Evolutionary conservation across 2,888 invertebrate genomes (phyloP), one percentile per base, ranked within the genome.

Genomic region (Drosophila mimica): DNA sequence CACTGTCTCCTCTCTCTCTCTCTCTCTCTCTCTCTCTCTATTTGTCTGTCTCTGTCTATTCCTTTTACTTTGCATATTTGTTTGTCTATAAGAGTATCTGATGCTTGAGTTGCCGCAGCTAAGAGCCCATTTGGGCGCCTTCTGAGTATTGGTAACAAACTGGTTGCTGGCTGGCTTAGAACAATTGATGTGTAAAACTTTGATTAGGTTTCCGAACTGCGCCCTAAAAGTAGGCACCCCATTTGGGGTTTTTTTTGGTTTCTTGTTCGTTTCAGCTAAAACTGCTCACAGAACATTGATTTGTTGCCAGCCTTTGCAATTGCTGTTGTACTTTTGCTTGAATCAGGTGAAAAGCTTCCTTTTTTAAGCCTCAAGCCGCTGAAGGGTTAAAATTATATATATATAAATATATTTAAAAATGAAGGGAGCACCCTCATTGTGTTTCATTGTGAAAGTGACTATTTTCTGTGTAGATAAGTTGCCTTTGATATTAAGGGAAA

Each of bases 131-230:
- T 68, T 57, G 49, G 46, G 25, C 15, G 46, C 25, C 15, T 2
- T 46, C 4, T 15, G 46, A 53, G 51, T 38, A 54, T 59, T 56
- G 58, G 48, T 46, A 62, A 60, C 61, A 51, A 74, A 60, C 77
- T 69, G 68, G 9, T n/a, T 59, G 17, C 34, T 54, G 28, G 8
- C 52, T 54, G 77, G 69, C 70, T 71, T 70, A 73, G 59, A 85
- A 77, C 83, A 85, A 83, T 83, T 81, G 83, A 83, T 85, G 83
- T 83, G 86, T 85, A 85, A 82, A 83, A 83, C 81, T 83, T 83
- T 83, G 81, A 83, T 83, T 86, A 83, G 83, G 86, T 86, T 86
- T 83, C 59, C 52, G 33, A 70, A 76, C 65, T 69, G 70, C 63
- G 68, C 65, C 76, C 77, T 31, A 53, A 59, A 65, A 68, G 62